Conservation (phyloP, 2,888 invertebrate species). For the Philereme transversata region DNA sequence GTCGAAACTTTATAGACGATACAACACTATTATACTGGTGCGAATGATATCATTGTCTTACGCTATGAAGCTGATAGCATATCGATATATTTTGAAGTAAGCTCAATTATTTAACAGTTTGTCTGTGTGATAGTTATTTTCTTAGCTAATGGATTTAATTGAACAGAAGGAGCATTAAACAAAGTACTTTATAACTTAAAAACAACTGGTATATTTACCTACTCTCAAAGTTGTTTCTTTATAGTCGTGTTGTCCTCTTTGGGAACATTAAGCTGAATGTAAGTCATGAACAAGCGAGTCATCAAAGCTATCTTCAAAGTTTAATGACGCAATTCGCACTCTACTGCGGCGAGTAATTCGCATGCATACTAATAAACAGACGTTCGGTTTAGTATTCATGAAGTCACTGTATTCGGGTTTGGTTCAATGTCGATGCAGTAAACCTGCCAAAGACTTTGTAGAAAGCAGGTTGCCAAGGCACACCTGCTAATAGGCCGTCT, state of each 20-base stretch:
- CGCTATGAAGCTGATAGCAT: conserved; percentile 2
- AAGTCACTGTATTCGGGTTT: conserved; percentile 31
- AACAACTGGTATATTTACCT: conserved; percentile 23
- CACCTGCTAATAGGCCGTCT: not conserved
- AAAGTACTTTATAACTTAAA: not conserved
- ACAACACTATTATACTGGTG: conserved; percentile 11
- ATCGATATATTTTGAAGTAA: not conserved
- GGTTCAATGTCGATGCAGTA: conserved; percentile 12
- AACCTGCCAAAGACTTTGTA: not conserved
- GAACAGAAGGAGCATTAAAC: too few relatives aligned
- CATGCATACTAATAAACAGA: conserved; percentile 54
- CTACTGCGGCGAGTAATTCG: conserved; percentile 45
- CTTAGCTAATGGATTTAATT: too few relatives aligned
- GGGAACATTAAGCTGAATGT: conserved; percentile 23
- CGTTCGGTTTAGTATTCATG: conserved; percentile 47
- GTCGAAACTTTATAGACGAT: conserved; percentile 1
- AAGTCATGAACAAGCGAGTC: conserved; percentile 30
- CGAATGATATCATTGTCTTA: conserved; percentile 8
- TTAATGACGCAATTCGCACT: conserved; percentile 49
- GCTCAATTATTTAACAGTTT: too few relatives aligned
- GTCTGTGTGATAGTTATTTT: too few relatives aligned
- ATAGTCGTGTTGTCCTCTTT: conserved; percentile 26
- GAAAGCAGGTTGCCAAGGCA: conserved; percentile 5
- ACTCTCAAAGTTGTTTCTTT: conserved; percentile 11
- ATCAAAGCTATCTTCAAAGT: conserved; percentile 26